phyloP scores from a whole-genome alignment of 2,888 invertebrate genomes.

The Caenorhabditis uteleia region DNA sequence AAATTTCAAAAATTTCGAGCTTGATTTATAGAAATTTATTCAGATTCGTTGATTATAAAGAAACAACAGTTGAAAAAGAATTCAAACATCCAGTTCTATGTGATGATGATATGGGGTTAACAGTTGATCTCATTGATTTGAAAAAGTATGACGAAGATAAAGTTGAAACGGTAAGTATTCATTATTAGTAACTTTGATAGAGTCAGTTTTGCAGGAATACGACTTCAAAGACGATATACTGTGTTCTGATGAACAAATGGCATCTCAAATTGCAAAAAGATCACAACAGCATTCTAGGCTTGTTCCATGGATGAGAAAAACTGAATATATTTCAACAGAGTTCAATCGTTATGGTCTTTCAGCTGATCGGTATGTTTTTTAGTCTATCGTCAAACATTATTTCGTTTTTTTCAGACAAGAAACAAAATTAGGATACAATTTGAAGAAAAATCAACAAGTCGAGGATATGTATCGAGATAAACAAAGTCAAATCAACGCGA shows the following conservation, averaged over 20 bases:
- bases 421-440: constrained; percentile 96
- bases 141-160: constrained; percentile 78
- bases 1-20: background rate
- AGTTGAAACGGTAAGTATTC: constrained; percentile 5
- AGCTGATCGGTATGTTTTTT: constrained; percentile 78
- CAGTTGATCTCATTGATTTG: constrained; percentile 94
- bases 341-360: constrained; percentile 95
- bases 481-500: constrained; percentile 94
- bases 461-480: constrained; percentile 92
- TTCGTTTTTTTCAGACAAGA: constrained; percentile 78
- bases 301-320: constrained; percentile 96
- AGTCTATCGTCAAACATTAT: background rate
- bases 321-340: constrained; percentile 98
- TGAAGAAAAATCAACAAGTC: constrained; percentile 78
- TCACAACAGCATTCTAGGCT: constrained; percentile 93
- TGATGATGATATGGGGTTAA: constrained; percentile 95
- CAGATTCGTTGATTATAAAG: constrained; percentile 91
- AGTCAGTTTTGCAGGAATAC: constrained; percentile 9
- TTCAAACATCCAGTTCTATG: constrained; percentile 92
- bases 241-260: constrained; percentile 43
- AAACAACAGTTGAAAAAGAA: constrained; percentile 84
- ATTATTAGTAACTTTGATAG: background rate
- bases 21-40: constrained; percentile 24
- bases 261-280: constrained; percentile 58
- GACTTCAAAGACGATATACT: constrained; percentile 43